These are phyloP conservation scores for Yoshiicerus persimilis DNA, from an alignment of 1,140 invertebrate species.

Conservation along the genomic window DNA sequence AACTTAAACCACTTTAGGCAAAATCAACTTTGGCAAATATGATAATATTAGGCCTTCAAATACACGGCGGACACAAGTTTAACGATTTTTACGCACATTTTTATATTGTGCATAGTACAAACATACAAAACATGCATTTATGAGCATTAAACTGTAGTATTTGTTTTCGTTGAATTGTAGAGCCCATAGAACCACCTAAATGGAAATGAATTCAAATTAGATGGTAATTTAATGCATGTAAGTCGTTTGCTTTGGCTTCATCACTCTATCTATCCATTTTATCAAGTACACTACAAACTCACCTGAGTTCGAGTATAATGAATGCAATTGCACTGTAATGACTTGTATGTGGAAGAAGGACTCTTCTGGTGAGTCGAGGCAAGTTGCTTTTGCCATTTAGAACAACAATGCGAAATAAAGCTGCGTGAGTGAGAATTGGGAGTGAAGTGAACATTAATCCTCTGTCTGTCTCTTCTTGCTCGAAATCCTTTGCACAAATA, in stretches of 20 bases:
- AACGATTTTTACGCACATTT: too few species aligned
- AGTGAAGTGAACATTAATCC: neutral
- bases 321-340: neutral
- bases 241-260: neutral
- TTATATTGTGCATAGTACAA: too few species aligned
- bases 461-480: neutral
- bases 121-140: too few species aligned
- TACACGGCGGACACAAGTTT: too few species aligned
- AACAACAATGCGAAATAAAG: neutral
- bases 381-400: neutral
- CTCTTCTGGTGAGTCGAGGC: neutral
- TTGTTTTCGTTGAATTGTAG: neutral
- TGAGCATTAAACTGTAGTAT: too few species aligned
- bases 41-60: too few species aligned
- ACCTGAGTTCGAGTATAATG: neutral
- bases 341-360: neutral
- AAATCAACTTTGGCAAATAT: too few species aligned
- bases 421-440: neutral
- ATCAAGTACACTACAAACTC: neutral
- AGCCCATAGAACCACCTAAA: neutral
- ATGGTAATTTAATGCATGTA: conserved; percentile 1
- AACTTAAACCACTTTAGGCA: neutral
- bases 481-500: neutral
- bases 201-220: neutral
- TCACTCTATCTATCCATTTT: neutral